phyloP scores from a whole-genome alignment of 2,888 invertebrate genomes.

The Dioctria linearis region DNA sequence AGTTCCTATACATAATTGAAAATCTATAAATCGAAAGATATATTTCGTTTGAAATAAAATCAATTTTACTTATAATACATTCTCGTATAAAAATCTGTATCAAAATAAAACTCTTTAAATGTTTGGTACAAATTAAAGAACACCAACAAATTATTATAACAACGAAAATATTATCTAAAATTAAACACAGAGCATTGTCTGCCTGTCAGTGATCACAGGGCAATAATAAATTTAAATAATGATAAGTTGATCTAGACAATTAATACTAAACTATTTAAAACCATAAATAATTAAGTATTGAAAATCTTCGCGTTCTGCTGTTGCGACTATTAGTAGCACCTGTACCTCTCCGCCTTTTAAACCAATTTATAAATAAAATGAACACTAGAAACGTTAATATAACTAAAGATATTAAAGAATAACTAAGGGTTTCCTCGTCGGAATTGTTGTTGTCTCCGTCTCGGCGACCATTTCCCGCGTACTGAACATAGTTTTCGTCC shows the following conservation, averaged over 20 bases:
- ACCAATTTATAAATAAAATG: conserved; percentile 63
- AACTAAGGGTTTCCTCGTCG: conserved; percentile 62
- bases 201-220: conserved; percentile 36
- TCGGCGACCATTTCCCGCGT: conserved; percentile 13
- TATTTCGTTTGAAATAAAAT: not conserved
- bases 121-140: conserved; percentile 9
- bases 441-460: conserved; percentile 31
- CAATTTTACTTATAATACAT: not conserved
- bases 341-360: conserved; percentile 60
- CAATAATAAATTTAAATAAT: conserved; percentile 32
- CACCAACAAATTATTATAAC: conserved; percentile 10
- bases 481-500: conserved; percentile 58
- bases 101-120: conserved; percentile 49
- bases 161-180: not conserved
- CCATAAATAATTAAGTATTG: conserved; percentile 58
- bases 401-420: conserved; percentile 62
- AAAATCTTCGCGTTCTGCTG: conserved; percentile 50
- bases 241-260: not conserved
- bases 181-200: conserved; percentile 27
- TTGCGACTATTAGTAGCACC: conserved; percentile 56
- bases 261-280: conserved; percentile 40
- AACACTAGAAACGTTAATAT: conserved; percentile 63
- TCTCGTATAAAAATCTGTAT: conserved; percentile 46
- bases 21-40: not conserved
- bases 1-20: too few relatives aligned